These are phyloP conservation scores for Microcebus lehilahytsara DNA, from an alignment of 2,113 vertebrate species.

Conservation along the genomic window DNA sequence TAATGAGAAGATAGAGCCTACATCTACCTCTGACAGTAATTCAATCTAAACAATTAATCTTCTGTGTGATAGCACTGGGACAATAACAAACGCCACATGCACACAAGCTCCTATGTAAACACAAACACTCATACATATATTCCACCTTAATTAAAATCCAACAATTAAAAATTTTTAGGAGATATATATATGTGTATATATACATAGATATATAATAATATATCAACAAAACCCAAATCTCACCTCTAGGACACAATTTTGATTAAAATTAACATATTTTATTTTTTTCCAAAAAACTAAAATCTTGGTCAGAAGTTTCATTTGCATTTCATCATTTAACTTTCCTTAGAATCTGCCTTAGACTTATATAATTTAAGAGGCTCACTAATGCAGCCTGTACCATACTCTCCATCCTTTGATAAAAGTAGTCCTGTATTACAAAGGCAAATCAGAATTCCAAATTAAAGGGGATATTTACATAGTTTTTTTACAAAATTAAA, in stretches of 20 bases:
- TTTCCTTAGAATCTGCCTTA: neutral
- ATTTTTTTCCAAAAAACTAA: neutral
- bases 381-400: neutral
- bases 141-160: neutral
- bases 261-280: neutral
- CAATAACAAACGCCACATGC: neutral
- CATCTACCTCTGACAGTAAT: neutral
- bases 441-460: neutral
- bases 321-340: neutral
- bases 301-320: neutral
- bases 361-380: neutral
- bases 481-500: neutral
- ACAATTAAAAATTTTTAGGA: neutral
- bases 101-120: neutral
- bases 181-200: neutral
- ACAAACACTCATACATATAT: neutral
- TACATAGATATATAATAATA: no score
- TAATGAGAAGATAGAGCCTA: neutral
- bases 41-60: neutral
- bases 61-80: neutral
- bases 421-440: neutral
- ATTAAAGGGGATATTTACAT: neutral
- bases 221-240: neutral
- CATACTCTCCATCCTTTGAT: rapidly evolving
- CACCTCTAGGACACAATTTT: neutral